phyloP scores from a whole-genome alignment of 2,113 vertebrate genomes.

The Mormoops blainvillei region DNA sequence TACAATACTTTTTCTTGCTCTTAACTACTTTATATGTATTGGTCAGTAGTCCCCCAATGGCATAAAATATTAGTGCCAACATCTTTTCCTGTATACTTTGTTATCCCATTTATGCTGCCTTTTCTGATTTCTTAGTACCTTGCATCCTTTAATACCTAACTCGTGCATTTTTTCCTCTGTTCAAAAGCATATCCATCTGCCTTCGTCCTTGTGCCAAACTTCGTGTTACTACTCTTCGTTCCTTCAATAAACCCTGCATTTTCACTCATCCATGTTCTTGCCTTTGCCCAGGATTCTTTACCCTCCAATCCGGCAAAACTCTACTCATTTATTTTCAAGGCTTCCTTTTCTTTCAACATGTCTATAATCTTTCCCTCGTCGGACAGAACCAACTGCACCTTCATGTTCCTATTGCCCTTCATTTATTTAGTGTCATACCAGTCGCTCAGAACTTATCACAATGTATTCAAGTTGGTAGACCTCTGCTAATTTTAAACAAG shows the following conservation, averaged over 20 bases:
- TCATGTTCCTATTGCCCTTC: not conserved
- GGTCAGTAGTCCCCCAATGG: too few relatives aligned
- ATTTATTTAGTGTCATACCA: not conserved
- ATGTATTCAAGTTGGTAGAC: not conserved
- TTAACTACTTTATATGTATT: not conserved
- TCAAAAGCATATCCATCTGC: not conserved
- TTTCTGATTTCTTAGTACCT: not conserved
- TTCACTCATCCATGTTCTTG: not conserved
- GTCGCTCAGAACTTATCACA: not conserved
- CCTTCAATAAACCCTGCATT: not conserved
- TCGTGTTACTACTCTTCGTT: not conserved
- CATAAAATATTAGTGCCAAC: not conserved
- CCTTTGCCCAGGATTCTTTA: not conserved
- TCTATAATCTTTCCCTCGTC: not conserved
- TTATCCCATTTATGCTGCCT: not conserved
- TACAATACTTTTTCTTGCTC: not conserved
- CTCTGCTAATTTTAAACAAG: not conserved
- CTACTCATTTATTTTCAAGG: not conserved
- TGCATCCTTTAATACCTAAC: not conserved
- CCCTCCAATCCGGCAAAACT: not conserved
- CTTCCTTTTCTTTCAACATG: not conserved
- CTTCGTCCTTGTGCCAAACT: not conserved
- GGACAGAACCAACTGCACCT: not conserved
- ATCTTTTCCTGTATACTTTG: not conserved
- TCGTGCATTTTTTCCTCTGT: not conserved